Conservation (phyloP, 2,888 invertebrate species). For the Drosophila quinaria region DNA sequence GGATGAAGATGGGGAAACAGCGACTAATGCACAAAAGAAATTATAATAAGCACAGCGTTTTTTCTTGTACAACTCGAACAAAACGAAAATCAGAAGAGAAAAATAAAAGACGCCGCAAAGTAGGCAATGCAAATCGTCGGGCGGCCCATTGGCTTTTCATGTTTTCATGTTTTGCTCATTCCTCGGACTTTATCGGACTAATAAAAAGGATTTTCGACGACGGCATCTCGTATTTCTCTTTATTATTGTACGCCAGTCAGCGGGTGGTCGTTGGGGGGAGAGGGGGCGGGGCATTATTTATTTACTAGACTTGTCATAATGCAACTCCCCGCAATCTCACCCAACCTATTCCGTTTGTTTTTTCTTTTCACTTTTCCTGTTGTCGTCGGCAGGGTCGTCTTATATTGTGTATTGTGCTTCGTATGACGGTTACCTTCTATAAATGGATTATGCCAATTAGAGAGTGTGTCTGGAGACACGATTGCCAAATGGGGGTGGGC, state of each 20-base stretch:
- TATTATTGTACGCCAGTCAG: conserved; percentile 64
- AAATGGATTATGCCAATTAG: conserved; percentile 86
- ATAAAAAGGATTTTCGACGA: conserved; percentile 80
- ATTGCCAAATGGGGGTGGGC: conserved; percentile 1
- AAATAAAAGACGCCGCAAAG: conserved; percentile 70
- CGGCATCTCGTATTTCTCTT: conserved; percentile 72
- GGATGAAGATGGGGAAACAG: conserved; percentile 5
- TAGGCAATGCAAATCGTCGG: conserved; percentile 74
- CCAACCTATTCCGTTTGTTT: conserved; percentile 46
- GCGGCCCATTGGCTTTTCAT: conserved; percentile 56
- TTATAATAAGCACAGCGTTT: conserved; percentile 74
- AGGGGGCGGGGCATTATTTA: conserved; percentile 49
- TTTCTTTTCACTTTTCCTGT: conserved; percentile 35
- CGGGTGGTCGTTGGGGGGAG: conserved; percentile 49
- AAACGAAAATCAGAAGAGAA: conserved; percentile 12
- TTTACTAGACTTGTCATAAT: conserved; percentile 75
- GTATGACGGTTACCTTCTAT: conserved; percentile 72
- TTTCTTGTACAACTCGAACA: conserved; percentile 44
- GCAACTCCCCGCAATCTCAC: conserved; percentile 56
- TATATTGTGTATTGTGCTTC: conserved; percentile 61
- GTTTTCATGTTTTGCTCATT: conserved; percentile 45
- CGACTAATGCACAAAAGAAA: conserved; percentile 71
- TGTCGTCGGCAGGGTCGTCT: conserved; percentile 46
- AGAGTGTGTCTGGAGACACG: conserved; percentile 49
- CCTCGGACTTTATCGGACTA: conserved; percentile 65